Evolutionary conservation across 2,113 vertebrate species (phyloP).

Genomic region (Myotis yumanensis): DNA sequence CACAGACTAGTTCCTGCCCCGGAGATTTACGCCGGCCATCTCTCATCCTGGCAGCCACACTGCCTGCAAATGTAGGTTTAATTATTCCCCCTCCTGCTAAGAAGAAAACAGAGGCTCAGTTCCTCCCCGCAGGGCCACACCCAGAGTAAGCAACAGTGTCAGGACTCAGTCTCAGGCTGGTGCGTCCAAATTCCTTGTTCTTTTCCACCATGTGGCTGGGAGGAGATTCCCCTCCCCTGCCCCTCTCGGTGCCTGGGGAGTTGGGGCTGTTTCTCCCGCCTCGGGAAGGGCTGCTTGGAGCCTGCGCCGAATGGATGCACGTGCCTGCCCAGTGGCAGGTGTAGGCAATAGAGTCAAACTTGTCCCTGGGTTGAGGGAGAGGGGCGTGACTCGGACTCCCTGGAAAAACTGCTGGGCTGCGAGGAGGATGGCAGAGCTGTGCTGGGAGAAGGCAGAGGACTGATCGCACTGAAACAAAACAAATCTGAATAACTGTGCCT

Average conservation of each 20-base stretch:
- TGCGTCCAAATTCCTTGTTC: background rate
- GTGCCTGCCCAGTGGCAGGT: background rate
- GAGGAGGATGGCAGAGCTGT: background rate
- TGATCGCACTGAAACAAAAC: background rate
- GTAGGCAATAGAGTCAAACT: background rate
- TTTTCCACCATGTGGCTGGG: background rate
- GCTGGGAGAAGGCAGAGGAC: background rate
- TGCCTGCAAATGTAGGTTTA: background rate
- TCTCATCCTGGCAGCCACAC: background rate
- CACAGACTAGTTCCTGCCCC: background rate
- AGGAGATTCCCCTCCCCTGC: background rate
- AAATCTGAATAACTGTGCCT: accelerated
- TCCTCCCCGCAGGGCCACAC: background rate
- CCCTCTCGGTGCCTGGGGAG: background rate
- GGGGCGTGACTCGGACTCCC: background rate
- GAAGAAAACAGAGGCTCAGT: background rate
- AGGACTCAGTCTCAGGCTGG: background rate
- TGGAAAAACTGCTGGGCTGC: background rate
- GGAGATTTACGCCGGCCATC: background rate
- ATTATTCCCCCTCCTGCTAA: background rate
- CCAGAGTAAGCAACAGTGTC: background rate
- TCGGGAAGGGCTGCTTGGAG: background rate
- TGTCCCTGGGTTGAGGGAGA: background rate
- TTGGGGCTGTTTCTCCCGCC: background rate
- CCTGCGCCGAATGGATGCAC: background rate